A percentile compares a stretch with the other conserved stretches of the same genome.
These are phyloP conservation scores for Acanthococcus lagerstroemiae DNA, from an alignment of 2,888 invertebrate genomes.

Conservation along the genomic window DNA sequence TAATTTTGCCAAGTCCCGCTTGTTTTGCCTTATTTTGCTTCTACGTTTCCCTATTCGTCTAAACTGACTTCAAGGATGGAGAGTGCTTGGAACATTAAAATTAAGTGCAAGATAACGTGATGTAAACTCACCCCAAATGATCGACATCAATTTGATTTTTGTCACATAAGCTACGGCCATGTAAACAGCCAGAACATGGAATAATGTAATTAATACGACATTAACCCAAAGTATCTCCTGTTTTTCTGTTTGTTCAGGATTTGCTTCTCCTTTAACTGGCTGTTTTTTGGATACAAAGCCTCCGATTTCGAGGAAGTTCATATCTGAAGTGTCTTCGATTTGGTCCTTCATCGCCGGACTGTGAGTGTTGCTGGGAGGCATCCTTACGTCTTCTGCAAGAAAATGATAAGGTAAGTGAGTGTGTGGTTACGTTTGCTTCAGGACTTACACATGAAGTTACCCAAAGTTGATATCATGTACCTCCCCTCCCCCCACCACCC, in stretches of 20 bases:
- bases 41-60: too few relatives aligned
- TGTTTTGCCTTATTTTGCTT: too few relatives aligned
- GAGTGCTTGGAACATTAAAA: too few relatives aligned
- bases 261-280: background rate
- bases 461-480: too few relatives aligned
- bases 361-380: constrained; percentile 20
- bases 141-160: constrained; percentile 22
- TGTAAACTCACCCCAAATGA: constrained; percentile 33
- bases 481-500: too few relatives aligned
- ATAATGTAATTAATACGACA: constrained; percentile 34
- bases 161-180: constrained; percentile 7
- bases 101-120: background rate
- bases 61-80: too few relatives aligned
- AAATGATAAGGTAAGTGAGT: too few relatives aligned
- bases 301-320: constrained; percentile 12
- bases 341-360: constrained; percentile 11
- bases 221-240: constrained; percentile 37
- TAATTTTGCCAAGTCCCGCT: too few relatives aligned
- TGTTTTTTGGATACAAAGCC: background rate
- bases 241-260: constrained; percentile 26
- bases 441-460: too few relatives aligned
- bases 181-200: constrained; percentile 33
- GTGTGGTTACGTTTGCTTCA: too few relatives aligned
- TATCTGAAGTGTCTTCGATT: constrained; percentile 9
- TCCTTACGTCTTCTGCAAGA: too few relatives aligned